These are phyloP conservation scores for Stomatorhinus ivindoensis DNA, from an alignment of 2,113 vertebrate species.

Conservation along the genomic window DNA sequence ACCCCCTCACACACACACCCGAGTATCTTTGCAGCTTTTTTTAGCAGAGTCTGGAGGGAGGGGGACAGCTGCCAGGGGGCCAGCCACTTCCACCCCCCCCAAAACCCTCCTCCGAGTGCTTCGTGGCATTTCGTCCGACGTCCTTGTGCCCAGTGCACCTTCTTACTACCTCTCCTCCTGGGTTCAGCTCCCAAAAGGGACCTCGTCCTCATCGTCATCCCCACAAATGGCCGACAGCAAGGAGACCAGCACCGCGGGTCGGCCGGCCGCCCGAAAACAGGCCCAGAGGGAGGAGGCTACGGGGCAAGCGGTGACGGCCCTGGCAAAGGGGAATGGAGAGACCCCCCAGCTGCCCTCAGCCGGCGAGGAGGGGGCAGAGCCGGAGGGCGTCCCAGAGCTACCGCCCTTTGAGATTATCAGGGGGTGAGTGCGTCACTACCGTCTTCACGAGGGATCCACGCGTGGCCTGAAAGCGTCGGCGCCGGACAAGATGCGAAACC, in stretches of 20 bases:
- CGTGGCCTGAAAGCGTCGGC: too few relatives aligned
- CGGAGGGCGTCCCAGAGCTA: constrained; percentile 56
- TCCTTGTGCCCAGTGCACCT: not conserved
- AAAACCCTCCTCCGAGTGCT: not conserved
- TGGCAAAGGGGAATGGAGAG: constrained; percentile 14
- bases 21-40: constrained; percentile 26
- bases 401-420: constrained; percentile 84
- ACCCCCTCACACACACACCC: not conserved
- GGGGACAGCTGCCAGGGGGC: constrained; percentile 45
- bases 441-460: not conserved
- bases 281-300: constrained; percentile 26
- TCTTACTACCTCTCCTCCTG: not conserved
- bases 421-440: constrained; percentile 61
- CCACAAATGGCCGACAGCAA: constrained; percentile 48
- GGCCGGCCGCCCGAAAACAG: constrained; percentile 16
- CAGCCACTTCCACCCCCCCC: not conserved
- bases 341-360: not conserved
- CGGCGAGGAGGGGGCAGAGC: constrained; percentile 23
- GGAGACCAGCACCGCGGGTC: not conserved
- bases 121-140: not conserved
- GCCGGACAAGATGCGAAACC: not conserved
- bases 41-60: constrained; percentile 38
- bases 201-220: not conserved
- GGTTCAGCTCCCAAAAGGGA: not conserved
- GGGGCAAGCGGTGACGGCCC: not conserved